These are phyloP conservation scores for Mayetiola destructor DNA, from an alignment of 2,888 invertebrate genomes.

Conservation along the genomic window DNA sequence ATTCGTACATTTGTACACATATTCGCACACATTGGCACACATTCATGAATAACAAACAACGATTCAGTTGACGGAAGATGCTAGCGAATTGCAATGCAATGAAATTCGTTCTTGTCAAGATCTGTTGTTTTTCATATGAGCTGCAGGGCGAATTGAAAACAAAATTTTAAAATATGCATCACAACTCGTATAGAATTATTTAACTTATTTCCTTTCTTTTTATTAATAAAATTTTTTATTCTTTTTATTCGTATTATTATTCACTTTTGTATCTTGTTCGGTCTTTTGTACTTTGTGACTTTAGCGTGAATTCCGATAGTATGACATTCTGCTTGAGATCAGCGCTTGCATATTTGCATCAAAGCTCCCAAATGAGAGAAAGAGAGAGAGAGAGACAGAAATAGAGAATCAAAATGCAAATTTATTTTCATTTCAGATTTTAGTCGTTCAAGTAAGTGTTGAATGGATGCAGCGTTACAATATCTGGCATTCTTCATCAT, in stretches of 20 bases:
- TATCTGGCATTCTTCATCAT: no score
- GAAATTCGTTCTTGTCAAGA: constrained; percentile 1
- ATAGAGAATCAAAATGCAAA: background rate
- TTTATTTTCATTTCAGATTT: background rate
- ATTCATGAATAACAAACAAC: no score
- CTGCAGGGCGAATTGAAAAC: background rate
- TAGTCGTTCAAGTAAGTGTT: constrained; percentile 6
- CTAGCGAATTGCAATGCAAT: no score
- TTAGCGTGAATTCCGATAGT: no score
- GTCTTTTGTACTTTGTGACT: no score
- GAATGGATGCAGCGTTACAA: background rate
- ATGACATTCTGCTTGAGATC: background rate
- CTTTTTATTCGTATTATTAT: no score
- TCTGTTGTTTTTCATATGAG: background rate
- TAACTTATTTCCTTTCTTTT: constrained; percentile 6
- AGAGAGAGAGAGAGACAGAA: background rate
- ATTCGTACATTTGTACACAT: no score
- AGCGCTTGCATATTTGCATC: background rate
- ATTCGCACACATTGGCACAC: no score
- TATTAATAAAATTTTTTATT: no score
- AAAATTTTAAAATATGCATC: constrained; percentile 10
- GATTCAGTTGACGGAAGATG: no score
- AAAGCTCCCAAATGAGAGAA: background rate
- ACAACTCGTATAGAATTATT: constrained; percentile 11
- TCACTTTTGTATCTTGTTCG: no score